These are phyloP conservation scores for Aldrovandia affinis DNA, from an alignment of 2,797 vertebrate genomes.

Conservation along the genomic window DNA sequence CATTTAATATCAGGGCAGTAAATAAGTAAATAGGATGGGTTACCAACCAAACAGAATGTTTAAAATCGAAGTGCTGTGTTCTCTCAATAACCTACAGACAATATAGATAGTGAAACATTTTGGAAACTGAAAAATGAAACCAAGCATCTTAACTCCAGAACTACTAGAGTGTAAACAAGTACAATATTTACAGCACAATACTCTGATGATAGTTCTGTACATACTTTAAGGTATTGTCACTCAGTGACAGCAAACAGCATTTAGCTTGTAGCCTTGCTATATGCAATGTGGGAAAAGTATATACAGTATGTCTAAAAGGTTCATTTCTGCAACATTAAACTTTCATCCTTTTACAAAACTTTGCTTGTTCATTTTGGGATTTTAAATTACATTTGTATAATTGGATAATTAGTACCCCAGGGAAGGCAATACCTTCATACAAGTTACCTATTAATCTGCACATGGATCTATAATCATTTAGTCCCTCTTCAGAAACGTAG, in stretches of 20 bases:
- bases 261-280: no score
- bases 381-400: slow-evolving; percentile 1
- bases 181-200: no score
- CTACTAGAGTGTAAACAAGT: neutral
- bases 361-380: neutral
- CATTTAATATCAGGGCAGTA: neutral
- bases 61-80: neutral
- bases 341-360: neutral
- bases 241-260: no score
- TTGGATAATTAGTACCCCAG: neutral
- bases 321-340: neutral
- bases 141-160: neutral
- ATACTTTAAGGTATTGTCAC: no score
- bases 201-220: no score
- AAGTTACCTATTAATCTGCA: neutral
- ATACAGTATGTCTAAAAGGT: neutral
- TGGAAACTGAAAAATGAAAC: neutral
- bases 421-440: neutral
- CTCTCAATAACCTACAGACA: neutral
- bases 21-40: neutral
- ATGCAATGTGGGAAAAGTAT: neutral
- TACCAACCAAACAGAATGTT: neutral
- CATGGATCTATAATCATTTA: neutral
- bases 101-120: neutral
- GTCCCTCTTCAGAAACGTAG: neutral